A percentile compares a stretch with the other conserved stretches of the same genome.
Conservation (phyloP, 37 sponge, comb jelly and placozoan genomes). For the Beroe forskalii region DNA sequence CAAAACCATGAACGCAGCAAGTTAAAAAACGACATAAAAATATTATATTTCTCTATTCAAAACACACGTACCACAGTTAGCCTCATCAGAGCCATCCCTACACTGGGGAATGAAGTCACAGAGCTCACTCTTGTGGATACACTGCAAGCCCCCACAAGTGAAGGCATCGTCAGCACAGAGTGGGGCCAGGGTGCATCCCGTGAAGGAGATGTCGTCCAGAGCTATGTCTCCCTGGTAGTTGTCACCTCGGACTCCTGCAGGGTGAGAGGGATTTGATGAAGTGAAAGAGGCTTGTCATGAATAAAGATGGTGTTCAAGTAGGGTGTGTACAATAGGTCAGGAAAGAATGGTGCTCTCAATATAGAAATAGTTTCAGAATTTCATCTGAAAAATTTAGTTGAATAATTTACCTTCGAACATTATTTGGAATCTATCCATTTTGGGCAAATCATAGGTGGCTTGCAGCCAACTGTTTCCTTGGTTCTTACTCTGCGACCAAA, state of each 20-base stretch:
- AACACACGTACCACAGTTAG: conserved; percentile 65
- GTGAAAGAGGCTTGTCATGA: too few species aligned
- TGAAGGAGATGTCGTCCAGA: conserved; percentile 69
- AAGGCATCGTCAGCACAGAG: conserved; percentile 65
- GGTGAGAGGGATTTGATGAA: too few species aligned
- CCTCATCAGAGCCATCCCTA: conserved; percentile 58
- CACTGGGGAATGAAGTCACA: conserved; percentile 63
- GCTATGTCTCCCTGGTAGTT: conserved; percentile 63
- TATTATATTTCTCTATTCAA: too few species aligned
- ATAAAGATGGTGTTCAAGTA: too few species aligned
- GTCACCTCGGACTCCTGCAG: conserved; percentile 46
- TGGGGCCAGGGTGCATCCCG: conserved; percentile 11
- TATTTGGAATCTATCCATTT: conserved; percentile 47
- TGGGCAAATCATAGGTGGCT: conserved; percentile 16
- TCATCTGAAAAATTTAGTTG: too few species aligned
- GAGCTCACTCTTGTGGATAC: conserved; percentile 35
- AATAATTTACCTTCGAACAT: conserved; percentile 45
- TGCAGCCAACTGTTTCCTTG: conserved; percentile 38
- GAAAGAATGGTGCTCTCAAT: too few species aligned
- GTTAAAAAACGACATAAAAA: too few species aligned
- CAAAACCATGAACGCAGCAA: too few species aligned
- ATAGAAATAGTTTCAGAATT: too few species aligned
- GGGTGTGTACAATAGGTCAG: too few species aligned
- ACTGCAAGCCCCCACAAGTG: conserved; percentile 61
- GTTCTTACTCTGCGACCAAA: conserved; percentile 58